Conservation (phyloP, 2,113 vertebrate genomes). For the Murina feae region DNA sequence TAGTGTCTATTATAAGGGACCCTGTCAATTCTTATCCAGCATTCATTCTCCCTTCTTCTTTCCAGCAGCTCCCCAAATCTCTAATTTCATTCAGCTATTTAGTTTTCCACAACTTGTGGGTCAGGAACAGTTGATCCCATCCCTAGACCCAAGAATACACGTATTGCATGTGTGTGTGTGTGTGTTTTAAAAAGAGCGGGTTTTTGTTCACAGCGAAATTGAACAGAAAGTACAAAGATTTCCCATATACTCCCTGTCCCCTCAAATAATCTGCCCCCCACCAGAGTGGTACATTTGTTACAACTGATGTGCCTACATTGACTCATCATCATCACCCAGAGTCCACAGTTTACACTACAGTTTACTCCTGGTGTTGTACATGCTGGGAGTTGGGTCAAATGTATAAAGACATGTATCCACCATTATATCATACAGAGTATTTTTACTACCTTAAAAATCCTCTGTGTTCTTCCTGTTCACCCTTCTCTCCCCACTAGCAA, state of each 20-base stretch:
- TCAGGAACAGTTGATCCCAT: not conserved
- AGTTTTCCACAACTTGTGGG: not conserved
- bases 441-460: not conserved
- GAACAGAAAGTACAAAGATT: not conserved
- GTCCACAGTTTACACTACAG: not conserved
- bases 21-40: not conserved
- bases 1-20: no score
- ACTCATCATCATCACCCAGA: not conserved
- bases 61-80: not conserved
- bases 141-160: not conserved
- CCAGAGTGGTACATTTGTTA: not conserved
- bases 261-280: fast-evolving
- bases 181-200: not conserved
- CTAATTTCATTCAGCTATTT: not conserved
- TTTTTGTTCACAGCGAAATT: not conserved
- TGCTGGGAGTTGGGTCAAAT: not conserved
- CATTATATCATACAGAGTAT: not conserved
- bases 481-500: not conserved
- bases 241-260: fast-evolving
- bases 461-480: not conserved
- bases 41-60: not conserved
- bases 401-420: not conserved
- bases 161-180: no score
- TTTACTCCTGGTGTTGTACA: no score
- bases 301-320: not conserved